Base-by-base conservation (phyloP, 2,113 vertebrate species). In the Atractosteus spatula region DNA sequence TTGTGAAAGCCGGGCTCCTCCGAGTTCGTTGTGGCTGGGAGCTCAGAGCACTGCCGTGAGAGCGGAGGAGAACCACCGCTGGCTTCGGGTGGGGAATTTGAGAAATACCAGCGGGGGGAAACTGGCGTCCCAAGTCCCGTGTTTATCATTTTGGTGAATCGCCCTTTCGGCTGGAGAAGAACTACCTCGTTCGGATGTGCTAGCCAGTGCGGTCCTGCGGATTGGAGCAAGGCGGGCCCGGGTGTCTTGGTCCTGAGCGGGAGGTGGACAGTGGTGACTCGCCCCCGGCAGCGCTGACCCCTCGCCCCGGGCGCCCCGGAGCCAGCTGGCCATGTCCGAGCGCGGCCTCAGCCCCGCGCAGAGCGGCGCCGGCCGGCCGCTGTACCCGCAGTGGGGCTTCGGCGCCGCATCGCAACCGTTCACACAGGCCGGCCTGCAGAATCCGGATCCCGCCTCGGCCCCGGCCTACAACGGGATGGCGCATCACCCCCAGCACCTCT, bases 311-410 rank as follows among this genome's bases (percentile, higher is more conserved):
- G 17, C 29, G 29, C 56, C 47, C 7, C 56, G 62, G 6, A 71
- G 43, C 10, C n/a, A 6, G 29, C 42, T 16, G 54, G 82, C 77
- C 56, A 92, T 93, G 92, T 88, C 90, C 69, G 90, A 89, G 0
- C 79, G 84, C 62, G 62, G 87, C 2, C 84, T 85, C 42, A 91
- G 85, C 70, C 86, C 91, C 8, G 70, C 54, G 68, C 78, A 88
- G 0, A 90, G 89, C 56, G 91, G 92, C 65, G 80, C 85, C 78
- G 86, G 82, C 80, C 80, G 87, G 71, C 43, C 73, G 70, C 63
- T 76, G 63, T 86, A 85, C 62, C 5, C 55, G 3, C 92, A 88
- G 66, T 71, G 41, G 90, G 91, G 16, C 74, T 70, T 63, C 71
- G 83, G 71, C 79, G 88, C 44, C 76, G 73, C 72, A 76, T 77